Evolutionary conservation across 2,113 vertebrate species (phyloP).

Genomic region (Vidua macroura): DNA sequence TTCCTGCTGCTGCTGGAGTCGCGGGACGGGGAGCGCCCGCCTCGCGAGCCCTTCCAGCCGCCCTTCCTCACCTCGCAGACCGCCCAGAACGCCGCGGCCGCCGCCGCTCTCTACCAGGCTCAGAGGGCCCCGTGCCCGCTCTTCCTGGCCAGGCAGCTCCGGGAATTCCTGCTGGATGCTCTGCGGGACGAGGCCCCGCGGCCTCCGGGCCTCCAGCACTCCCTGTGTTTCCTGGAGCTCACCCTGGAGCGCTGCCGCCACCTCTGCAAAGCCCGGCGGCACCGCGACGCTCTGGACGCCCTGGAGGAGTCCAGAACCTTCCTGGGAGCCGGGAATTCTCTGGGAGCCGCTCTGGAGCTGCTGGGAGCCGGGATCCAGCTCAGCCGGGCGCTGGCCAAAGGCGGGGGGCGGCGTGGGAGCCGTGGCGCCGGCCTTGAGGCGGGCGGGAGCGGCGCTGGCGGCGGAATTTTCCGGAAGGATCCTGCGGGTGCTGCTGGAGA

Average conservation of each 20-base stretch:
- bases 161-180: rapidly evolving
- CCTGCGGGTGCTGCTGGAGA: neutral
- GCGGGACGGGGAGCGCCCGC: rapidly evolving
- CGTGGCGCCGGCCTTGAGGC: neutral
- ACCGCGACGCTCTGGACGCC: neutral
- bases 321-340: neutral
- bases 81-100: rapidly evolving
- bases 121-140: neutral
- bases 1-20: neutral
- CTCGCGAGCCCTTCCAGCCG: neutral
- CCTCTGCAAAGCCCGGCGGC: neutral
- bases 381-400: neutral
- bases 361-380: neutral
- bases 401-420: rapidly evolving
- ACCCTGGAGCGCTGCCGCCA: neutral
- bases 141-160: neutral
- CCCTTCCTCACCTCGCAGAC: neutral
- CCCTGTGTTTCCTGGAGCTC: neutral
- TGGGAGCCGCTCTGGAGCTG: neutral
- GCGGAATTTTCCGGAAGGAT: neutral
- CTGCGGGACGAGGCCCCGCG: rapidly evolving
- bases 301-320: rapidly evolving
- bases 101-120: neutral
- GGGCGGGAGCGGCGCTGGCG: neutral
- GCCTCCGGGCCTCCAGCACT: rapidly evolving